Evolutionary conservation across 2,797 vertebrate genomes (phyloP).

Genomic region (Crax fasciolata): DNA sequence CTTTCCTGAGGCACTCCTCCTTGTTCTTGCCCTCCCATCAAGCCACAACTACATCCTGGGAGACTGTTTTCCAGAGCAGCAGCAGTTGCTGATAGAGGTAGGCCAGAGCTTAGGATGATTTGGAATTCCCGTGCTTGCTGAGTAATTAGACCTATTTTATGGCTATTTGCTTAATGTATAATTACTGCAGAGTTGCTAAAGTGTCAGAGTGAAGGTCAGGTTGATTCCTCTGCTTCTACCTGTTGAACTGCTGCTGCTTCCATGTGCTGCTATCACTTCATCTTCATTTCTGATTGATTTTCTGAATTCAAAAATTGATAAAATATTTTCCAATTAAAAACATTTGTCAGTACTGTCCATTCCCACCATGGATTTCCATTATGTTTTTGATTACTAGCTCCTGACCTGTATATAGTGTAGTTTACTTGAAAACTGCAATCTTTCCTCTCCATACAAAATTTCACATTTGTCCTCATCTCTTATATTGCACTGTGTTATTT

Average conservation of each 20-base stretch:
- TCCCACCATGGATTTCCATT: conserved; percentile 15
- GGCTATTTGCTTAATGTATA: conserved; percentile 38
- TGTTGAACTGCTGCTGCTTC: background rate
- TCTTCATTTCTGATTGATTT: conserved; percentile 34
- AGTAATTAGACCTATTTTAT: conserved; percentile 50
- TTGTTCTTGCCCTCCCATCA: background rate
- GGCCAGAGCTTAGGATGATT: background rate
- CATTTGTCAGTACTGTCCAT: conserved; percentile 23
- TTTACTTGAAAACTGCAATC: background rate
- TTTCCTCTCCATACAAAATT: background rate
- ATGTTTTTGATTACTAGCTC: background rate
- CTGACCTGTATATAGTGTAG: background rate
- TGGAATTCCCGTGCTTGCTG: background rate
- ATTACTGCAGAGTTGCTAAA: conserved; percentile 25
- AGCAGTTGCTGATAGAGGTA: background rate
- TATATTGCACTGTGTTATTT: background rate
- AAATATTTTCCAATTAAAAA: conserved; percentile 54
- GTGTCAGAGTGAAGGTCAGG: conserved; percentile 24
- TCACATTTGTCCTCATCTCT: background rate
- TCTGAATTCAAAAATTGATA: conserved; percentile 47
- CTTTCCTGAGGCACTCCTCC: background rate
- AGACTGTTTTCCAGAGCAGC: background rate
- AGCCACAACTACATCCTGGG: background rate
- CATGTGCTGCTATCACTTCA: background rate
- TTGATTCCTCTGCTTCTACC: background rate